Base-by-base conservation (phyloP, 2,888 invertebrate genomes). In the Stenoptilia bipunctidactyla region DNA sequence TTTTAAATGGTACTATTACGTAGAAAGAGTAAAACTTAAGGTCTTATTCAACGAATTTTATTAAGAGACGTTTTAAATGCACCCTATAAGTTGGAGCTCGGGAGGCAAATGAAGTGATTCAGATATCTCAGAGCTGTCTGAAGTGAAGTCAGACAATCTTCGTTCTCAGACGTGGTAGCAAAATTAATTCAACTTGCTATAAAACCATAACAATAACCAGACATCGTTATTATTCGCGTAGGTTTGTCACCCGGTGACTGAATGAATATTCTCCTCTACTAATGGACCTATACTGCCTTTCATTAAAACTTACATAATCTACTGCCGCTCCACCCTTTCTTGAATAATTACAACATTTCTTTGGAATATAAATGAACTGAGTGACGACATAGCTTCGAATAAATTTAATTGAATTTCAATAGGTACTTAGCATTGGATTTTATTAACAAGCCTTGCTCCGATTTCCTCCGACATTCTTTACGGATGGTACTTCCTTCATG, bases 281-380 rank as follows among this genome's bases (percentile, higher is more conserved):
- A 67, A 69, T 66, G 61, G 61, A 60, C 55, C 57, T 53, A 56
- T 62, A 62, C 58, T 62, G 67, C 66, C 66, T 66, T 66, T 67
- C 65, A 67, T 67, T 67, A 66, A 62, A 65, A 68, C 64, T 66
- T 62, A 62, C 65, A 63, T 66, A 62, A 66, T 60, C 56, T 58
- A 53, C 52, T 20, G 20, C 20, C 20, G 20, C 51, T 55, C 47
- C 51, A 52, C 60, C 48, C 56, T 55, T 43, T 40, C 40, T 46
- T 59, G 64, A 66, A 64, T 68, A 68, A 65, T 66, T 62, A 55
- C 56, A 53, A 55, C 54, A 58, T 58, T 57, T 57, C 54, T 53
- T 40, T 43, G 45, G 53, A 58, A 61, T 60, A 53, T 50, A 50
- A 63, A 65, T 59, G 58, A 58, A 48, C 41, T 20, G 20, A 20